Evolutionary conservation across 2,113 vertebrate genomes (phyloP).

Genomic region (Panthera leo): DNA sequence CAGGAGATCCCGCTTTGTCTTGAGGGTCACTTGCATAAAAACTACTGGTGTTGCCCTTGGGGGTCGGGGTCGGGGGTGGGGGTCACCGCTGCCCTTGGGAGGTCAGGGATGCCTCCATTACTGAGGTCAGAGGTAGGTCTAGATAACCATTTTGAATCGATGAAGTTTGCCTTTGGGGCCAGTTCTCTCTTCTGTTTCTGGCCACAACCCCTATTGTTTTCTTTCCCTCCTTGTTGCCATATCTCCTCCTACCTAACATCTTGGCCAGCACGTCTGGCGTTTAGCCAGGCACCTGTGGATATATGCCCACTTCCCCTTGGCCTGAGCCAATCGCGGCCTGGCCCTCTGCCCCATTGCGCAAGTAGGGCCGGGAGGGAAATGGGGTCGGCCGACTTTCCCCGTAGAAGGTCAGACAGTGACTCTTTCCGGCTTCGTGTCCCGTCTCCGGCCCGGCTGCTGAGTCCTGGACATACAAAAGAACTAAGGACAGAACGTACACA

Average conservation of each 20-base stretch:
- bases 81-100: accelerated
- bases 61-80: accelerated
- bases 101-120: accelerated
- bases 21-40: accelerated
- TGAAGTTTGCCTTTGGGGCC: background rate
- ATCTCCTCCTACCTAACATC: background rate
- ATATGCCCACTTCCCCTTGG: background rate
- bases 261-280: background rate
- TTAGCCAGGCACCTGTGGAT: accelerated
- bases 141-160: background rate
- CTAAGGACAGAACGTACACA: no score
- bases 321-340: background rate
- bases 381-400: background rate
- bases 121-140: background rate
- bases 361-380: background rate
- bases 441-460: background rate
- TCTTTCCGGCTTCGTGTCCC: background rate
- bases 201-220: background rate
- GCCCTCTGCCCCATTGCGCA: background rate
- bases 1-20: accelerated
- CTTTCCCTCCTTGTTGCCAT: background rate
- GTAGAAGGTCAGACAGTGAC: background rate
- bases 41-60: accelerated
- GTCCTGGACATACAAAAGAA: accelerated
- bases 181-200: background rate